Evolutionary conservation across 1,140 invertebrate genomes (phyloP).

Genomic region (Nylanderia fulva): DNA sequence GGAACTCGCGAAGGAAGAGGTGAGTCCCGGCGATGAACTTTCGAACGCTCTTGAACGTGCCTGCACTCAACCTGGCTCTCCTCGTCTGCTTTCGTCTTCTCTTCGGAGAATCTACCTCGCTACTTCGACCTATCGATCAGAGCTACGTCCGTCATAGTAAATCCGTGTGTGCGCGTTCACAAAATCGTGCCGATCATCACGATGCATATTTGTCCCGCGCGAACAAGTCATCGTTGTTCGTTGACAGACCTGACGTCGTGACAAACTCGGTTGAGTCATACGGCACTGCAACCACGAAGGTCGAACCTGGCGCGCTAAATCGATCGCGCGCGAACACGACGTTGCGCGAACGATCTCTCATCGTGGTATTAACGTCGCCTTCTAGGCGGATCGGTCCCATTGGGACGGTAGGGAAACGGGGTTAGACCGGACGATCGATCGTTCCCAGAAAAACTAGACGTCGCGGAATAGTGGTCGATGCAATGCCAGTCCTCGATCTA

Average conservation of each 20-base stretch:
- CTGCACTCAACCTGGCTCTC: slow-evolving; percentile 8
- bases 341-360: slow-evolving; percentile 30
- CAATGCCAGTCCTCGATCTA: slow-evolving; percentile 16
- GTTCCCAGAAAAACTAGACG: slow-evolving; percentile 34
- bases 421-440: slow-evolving; percentile 56
- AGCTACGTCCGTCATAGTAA: neutral
- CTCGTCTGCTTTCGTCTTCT: slow-evolving; percentile 7
- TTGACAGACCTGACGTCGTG: slow-evolving; percentile 44
- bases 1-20: slow-evolving; percentile 80
- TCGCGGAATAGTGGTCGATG: slow-evolving; percentile 12
- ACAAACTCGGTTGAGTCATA: slow-evolving; percentile 34
- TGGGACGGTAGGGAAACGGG: slow-evolving; percentile 23
- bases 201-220: slow-evolving; percentile 1
- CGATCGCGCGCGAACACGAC: slow-evolving; percentile 46
- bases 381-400: neutral
- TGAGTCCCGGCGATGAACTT: slow-evolving; percentile 71
- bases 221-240: neutral
- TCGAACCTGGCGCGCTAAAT: slow-evolving; percentile 47
- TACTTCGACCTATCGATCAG: slow-evolving; percentile 60
- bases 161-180: slow-evolving; percentile 18
- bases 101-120: slow-evolving; percentile 26
- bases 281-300: slow-evolving; percentile 41
- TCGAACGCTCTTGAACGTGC: neutral
- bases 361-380: slow-evolving; percentile 6
- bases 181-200: slow-evolving; percentile 7